A percentile compares a stretch with the other conserved stretches of the same genome.
Evolutionary conservation across 2,113 vertebrate genomes (phyloP).

Genomic region (Saguinus midas): DNA sequence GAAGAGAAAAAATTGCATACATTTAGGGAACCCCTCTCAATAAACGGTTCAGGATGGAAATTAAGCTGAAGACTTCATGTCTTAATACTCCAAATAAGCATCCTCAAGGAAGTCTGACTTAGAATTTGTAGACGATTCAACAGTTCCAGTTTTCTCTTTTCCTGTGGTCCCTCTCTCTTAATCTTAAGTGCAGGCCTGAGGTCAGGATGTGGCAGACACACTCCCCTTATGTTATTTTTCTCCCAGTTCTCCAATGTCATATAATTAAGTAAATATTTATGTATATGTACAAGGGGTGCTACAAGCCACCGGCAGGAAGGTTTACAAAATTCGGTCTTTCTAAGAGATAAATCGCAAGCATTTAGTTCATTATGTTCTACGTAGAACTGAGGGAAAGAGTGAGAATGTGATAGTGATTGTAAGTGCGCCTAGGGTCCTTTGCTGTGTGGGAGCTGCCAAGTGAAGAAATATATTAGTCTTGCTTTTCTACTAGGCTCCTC

Average conservation of each 20-base stretch:
- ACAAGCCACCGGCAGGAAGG: slow-evolving; percentile 21
- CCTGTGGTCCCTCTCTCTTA: background rate
- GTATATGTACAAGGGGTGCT: background rate
- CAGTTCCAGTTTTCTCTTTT: background rate
- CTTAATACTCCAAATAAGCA: background rate
- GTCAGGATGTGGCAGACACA: background rate
- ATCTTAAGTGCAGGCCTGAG: accelerated
- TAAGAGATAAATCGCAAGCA: slow-evolving; percentile 44
- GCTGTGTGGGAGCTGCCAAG: slow-evolving; percentile 54
- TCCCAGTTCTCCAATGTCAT: background rate
- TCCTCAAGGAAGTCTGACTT: background rate
- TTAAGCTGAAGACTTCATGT: background rate
- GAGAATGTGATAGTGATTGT: background rate
- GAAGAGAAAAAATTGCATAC: background rate
- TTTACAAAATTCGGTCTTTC: background rate
- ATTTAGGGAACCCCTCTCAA: background rate
- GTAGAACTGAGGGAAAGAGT: slow-evolving; percentile 19
- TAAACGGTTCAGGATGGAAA: background rate
- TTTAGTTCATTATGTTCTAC: slow-evolving; percentile 53
- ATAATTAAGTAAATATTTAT: slow-evolving; percentile 43
- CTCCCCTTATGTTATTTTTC: background rate
- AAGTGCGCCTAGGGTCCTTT: slow-evolving; percentile 33
- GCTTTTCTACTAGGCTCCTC: slow-evolving; percentile 46
- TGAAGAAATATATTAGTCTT: slow-evolving; percentile 51
- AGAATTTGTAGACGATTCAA: background rate